These are phyloP conservation scores for Avahi laniger DNA, from an alignment of 2,797 vertebrate genomes.

Conservation along the genomic window DNA sequence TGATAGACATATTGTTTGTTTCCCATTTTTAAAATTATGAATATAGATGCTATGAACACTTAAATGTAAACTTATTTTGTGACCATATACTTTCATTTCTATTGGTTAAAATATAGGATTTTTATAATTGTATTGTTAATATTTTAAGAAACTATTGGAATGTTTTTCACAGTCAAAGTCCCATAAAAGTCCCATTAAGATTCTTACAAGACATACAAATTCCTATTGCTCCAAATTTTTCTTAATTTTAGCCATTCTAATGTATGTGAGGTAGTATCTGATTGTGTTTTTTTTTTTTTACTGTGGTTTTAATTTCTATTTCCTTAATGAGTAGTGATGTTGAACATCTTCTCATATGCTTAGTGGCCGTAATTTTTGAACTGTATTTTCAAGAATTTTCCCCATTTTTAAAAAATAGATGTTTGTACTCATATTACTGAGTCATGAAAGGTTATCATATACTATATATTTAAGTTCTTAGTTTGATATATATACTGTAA, in stretches of 20 bases:
- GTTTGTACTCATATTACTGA: background rate
- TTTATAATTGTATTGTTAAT: background rate
- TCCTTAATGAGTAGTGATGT: background rate
- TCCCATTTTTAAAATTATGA: background rate
- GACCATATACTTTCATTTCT: background rate
- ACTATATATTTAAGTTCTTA: background rate
- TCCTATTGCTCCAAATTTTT: background rate
- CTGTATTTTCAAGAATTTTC: background rate
- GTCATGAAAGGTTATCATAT: background rate
- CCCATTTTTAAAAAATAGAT: background rate
- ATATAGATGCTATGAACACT: background rate
- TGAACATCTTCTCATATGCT: background rate
- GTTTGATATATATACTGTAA: background rate
- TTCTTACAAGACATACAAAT: background rate
- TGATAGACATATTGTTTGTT: background rate
- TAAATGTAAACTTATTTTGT: background rate
- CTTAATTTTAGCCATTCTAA: background rate
- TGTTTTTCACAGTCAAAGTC: background rate
- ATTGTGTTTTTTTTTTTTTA: background rate
- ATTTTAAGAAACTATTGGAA: background rate
- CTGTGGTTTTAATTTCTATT: background rate
- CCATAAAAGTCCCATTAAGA: background rate
- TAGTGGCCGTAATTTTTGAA: background rate
- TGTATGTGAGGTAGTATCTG: background rate
- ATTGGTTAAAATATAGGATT: background rate